These are phyloP conservation scores for Nomia melanderi DNA, from an alignment of 1,140 invertebrate species.

Conservation along the genomic window DNA sequence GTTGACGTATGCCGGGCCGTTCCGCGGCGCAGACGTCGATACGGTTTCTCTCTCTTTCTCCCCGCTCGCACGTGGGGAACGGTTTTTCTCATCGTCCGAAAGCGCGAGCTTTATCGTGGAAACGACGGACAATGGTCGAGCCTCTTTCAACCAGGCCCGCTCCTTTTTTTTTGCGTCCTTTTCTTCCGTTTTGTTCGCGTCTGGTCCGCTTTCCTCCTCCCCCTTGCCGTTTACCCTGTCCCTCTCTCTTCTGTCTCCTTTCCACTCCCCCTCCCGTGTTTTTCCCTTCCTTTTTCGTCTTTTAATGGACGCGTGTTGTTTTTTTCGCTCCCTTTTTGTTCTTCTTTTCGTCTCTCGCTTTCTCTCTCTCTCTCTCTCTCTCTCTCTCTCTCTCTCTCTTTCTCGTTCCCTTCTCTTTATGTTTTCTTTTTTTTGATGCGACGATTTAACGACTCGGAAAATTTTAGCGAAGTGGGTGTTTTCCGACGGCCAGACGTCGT, in stretches of 20 bases:
- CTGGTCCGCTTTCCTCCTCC: background rate
- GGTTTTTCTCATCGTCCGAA: constrained; percentile 65
- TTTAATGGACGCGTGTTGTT: constrained; percentile 1
- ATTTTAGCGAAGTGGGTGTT: constrained; percentile 23
- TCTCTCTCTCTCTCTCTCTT: too few relatives aligned
- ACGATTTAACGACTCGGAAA: constrained; percentile 39
- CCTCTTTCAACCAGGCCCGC: background rate
- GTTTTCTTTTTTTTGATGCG: constrained; percentile 25
- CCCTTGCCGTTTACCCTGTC: too few relatives aligned
- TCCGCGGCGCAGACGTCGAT: constrained; percentile 66
- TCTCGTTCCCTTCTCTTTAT: background rate
- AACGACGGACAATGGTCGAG: constrained; percentile 46
- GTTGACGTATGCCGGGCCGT: constrained; percentile 31
- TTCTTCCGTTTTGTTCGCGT: background rate
- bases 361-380: background rate
- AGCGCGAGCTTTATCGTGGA: constrained; percentile 52
- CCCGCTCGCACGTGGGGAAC: constrained; percentile 68
- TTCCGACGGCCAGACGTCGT: background rate
- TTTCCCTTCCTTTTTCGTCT: background rate
- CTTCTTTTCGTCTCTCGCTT: background rate
- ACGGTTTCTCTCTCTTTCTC: constrained; percentile 26
- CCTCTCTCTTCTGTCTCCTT: background rate
- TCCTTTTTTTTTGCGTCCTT: background rate
- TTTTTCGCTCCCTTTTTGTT: background rate
- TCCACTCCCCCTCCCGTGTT: too few relatives aligned